Conservation (phyloP, 2,888 invertebrate genomes). For the Spodoptera exigua region DNA sequence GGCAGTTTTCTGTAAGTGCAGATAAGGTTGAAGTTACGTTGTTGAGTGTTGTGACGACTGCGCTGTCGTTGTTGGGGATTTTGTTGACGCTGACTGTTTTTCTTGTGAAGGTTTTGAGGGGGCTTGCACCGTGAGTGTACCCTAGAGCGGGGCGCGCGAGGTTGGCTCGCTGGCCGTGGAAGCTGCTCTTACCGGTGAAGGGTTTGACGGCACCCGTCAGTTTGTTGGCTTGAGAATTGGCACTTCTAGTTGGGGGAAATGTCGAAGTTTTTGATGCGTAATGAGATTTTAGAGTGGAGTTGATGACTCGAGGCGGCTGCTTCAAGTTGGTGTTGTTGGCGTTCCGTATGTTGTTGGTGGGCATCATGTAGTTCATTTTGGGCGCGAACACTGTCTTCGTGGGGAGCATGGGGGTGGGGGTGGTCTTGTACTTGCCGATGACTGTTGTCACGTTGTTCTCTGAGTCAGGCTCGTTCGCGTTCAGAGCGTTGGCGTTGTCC, state of each 20-base stretch:
- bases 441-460: constrained; percentile 85
- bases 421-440: constrained; percentile 85
- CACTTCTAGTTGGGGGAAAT: constrained; percentile 84
- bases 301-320: constrained; percentile 75
- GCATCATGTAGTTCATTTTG: constrained; percentile 85
- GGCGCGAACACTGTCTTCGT: constrained; percentile 81
- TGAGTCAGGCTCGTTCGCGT: constrained; percentile 81
- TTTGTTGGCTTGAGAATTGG: constrained; percentile 78
- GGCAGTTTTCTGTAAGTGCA: constrained; percentile 84
- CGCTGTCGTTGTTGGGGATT: constrained; percentile 69
- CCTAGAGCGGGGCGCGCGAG: constrained; percentile 77
- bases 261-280: constrained; percentile 84
- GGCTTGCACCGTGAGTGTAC: constrained; percentile 79
- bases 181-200: constrained; percentile 79
- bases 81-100: constrained; percentile 73
- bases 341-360: constrained; percentile 83
- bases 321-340: constrained; percentile 82
- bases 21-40: constrained; percentile 83
- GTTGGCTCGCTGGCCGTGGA: constrained; percentile 84
- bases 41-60: constrained; percentile 69
- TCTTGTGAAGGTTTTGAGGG: constrained; percentile 80
- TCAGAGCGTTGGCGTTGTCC: constrained; percentile 80
- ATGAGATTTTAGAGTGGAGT: constrained; percentile 75
- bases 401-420: constrained; percentile 82
- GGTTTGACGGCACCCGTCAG: constrained; percentile 75